Evolutionary conservation across 2,888 invertebrate genomes (phyloP).

Genomic region (Drosophila koepferae): DNA sequence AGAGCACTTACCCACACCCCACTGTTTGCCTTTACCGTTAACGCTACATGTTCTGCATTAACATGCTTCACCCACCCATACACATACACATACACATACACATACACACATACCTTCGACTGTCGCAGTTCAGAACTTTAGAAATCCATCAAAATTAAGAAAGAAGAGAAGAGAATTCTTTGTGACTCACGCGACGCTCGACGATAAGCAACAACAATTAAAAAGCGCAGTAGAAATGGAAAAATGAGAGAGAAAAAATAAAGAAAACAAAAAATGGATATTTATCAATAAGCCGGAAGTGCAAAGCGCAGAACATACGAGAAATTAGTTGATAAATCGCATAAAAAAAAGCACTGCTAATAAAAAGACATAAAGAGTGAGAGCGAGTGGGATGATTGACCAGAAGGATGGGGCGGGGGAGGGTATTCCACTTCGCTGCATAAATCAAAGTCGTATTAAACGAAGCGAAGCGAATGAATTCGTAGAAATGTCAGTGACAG

Average conservation of each 20-base stretch:
- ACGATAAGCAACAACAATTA: constrained; percentile 40
- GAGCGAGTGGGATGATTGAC: neutral
- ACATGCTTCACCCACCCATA: neutral
- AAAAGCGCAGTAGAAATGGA: constrained; percentile 41
- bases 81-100: neutral
- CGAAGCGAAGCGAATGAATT: constrained; percentile 48
- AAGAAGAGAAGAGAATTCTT: constrained; percentile 1
- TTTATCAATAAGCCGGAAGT: constrained; percentile 53
- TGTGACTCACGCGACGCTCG: constrained; percentile 42
- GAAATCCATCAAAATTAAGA: constrained; percentile 7
- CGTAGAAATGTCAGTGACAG: constrained; percentile 40
- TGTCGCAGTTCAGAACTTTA: constrained; percentile 1
- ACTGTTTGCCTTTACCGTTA: neutral
- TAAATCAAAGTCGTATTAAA: constrained; percentile 51
- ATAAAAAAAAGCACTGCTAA: constrained; percentile 13
- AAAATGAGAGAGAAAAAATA: neutral
- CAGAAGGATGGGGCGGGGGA: neutral
- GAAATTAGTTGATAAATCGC: constrained; percentile 52
- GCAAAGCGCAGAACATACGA: constrained; percentile 43
- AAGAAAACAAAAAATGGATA: neutral
- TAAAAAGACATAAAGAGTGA: constrained; percentile 15
- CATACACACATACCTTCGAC: neutral
- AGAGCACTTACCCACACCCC: constrained; percentile 12
- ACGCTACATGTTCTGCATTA: neutral
- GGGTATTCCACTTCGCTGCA: constrained; percentile 26